Percentiles rank a stretch among this genome's conserved stretches.
Conservation (phyloP, 2,113 vertebrate genomes). For the Sigmodon hispidus region DNA sequence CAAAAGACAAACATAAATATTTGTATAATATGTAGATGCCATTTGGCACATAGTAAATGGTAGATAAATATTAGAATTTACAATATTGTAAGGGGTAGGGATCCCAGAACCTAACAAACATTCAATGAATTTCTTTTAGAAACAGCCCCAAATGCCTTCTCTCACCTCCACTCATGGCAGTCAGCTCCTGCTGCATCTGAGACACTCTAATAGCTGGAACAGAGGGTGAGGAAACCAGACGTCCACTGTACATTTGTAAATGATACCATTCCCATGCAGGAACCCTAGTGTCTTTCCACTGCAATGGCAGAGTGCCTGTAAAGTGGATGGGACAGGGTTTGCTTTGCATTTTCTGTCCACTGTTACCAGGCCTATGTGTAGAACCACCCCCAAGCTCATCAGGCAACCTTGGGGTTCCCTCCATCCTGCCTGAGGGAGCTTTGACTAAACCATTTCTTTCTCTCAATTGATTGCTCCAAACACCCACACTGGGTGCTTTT, state of each 20-base stretch:
- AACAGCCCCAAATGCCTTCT: neutral
- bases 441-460: conserved; percentile 42
- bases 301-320: neutral
- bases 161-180: neutral
- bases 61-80: conserved; percentile 33
- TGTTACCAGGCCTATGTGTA: neutral
- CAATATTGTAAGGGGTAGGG: neutral
- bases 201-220: neutral
- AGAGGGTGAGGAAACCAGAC: neutral
- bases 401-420: conserved; percentile 49
- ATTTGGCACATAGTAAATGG: neutral
- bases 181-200: neutral
- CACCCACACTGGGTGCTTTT: neutral
- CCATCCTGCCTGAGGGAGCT: neutral
- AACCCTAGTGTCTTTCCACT: neutral
- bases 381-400: neutral
- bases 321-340: neutral
- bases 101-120: neutral
- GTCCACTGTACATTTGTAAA: neutral
- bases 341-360: neutral
- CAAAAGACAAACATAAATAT: neutral
- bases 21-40: neutral
- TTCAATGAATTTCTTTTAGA: conserved; percentile 24
- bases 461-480: neutral
- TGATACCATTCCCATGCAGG: neutral